phyloP scores from a whole-genome alignment of 1,140 invertebrate species.

The Stenopsyche tienmushanensis region DNA sequence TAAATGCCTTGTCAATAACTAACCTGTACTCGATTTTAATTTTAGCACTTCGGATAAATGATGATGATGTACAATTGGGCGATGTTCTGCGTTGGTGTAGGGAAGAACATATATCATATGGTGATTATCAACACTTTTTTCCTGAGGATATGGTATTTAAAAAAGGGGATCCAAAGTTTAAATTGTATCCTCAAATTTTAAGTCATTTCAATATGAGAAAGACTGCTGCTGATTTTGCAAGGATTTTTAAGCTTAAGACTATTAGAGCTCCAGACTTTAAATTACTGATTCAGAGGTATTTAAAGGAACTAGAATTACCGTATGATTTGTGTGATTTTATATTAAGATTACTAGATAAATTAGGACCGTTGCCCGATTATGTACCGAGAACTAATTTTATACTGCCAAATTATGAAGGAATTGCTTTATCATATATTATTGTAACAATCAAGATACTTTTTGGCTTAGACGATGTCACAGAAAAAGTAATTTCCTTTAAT shows the following conservation, averaged over 20 bases:
- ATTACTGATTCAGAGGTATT: slow-evolving; percentile 43
- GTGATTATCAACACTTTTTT: slow-evolving; percentile 57
- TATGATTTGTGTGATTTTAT: slow-evolving; percentile 46
- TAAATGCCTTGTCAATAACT: slow-evolving; percentile 13
- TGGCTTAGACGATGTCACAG: slow-evolving; percentile 63
- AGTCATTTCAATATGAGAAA: slow-evolving; percentile 20
- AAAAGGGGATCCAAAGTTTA: slow-evolving; percentile 16
- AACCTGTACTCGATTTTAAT: slow-evolving; percentile 57
- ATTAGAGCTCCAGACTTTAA: slow-evolving; percentile 53
- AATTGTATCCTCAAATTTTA: neutral
- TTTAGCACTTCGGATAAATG: slow-evolving; percentile 58
- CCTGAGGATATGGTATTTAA: slow-evolving; percentile 53
- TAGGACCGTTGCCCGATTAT: slow-evolving; percentile 49
- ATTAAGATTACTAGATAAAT: slow-evolving; percentile 46
- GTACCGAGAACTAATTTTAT: slow-evolving; percentile 30
- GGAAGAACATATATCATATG: slow-evolving; percentile 62
- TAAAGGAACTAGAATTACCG: slow-evolving; percentile 43
- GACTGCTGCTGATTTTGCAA: slow-evolving; percentile 14
- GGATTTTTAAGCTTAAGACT: slow-evolving; percentile 40
- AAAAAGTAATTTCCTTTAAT: slow-evolving; percentile 59
- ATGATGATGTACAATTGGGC: slow-evolving; percentile 58
- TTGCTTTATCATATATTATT: slow-evolving; percentile 63
- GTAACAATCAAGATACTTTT: slow-evolving; percentile 63
- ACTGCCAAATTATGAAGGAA: slow-evolving; percentile 62
- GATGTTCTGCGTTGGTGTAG: slow-evolving; percentile 61